Evolutionary conservation across 2,113 vertebrate species (phyloP).

Genomic region (Thermophis baileyi): DNA sequence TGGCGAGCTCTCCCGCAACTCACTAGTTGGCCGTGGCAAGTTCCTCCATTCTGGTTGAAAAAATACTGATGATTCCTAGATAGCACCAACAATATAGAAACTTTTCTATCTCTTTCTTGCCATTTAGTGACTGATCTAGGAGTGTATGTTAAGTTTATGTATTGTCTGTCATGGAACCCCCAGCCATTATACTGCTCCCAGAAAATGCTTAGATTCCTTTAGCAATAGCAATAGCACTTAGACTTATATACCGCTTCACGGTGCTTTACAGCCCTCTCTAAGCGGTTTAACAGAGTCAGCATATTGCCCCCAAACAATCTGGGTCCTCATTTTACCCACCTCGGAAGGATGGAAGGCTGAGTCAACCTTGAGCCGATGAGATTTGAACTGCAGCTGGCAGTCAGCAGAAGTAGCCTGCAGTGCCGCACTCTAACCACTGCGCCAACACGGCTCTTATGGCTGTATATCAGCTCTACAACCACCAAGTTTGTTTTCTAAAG

Average conservation of each 20-base stretch:
- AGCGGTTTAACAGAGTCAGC: too few relatives aligned
- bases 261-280: too few relatives aligned
- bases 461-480: background rate
- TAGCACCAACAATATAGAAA: background rate
- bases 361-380: too few relatives aligned
- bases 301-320: too few relatives aligned
- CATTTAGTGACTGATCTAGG: background rate
- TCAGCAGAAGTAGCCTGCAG: too few relatives aligned
- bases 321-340: too few relatives aligned
- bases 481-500: background rate
- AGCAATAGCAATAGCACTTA: too few relatives aligned
- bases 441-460: background rate
- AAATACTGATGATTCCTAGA: background rate
- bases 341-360: too few relatives aligned
- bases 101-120: background rate
- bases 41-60: background rate
- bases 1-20: background rate
- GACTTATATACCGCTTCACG: too few relatives aligned
- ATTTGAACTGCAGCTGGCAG: too few relatives aligned
- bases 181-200: background rate
- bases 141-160: background rate
- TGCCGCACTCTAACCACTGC: too few relatives aligned
- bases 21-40: background rate
- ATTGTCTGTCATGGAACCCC: background rate
- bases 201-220: background rate